Evolutionary conservation across 2,797 vertebrate species (phyloP).

Genomic region (Monodelphis domestica): DNA sequence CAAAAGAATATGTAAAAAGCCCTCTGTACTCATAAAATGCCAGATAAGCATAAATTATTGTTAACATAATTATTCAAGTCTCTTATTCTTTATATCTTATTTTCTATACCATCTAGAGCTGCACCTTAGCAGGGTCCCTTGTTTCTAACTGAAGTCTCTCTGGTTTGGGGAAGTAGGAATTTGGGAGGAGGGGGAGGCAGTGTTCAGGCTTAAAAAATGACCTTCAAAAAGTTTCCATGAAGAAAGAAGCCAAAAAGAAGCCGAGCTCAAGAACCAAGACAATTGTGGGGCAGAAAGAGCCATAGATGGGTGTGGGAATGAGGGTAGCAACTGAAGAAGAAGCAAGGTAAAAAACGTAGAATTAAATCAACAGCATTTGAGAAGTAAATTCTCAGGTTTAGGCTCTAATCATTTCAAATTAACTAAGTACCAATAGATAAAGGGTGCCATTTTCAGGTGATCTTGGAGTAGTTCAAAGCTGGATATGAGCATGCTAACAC

Average conservation of each 20-base stretch:
- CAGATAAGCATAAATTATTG: background rate
- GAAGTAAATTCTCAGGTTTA: background rate
- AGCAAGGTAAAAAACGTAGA: background rate
- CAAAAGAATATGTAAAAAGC: background rate
- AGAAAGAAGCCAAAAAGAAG: background rate
- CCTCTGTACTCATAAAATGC: background rate
- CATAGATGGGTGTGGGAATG: background rate
- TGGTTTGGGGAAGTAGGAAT: background rate
- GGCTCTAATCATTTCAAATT: background rate
- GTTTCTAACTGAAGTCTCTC: background rate
- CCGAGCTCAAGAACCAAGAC: background rate
- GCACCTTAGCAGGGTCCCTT: background rate
- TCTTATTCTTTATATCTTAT: background rate
- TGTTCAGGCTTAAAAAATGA: background rate
- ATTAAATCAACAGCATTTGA: background rate
- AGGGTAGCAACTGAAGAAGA: background rate
- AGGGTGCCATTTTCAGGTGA: background rate
- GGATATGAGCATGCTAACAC: background rate
- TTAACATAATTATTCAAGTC: background rate
- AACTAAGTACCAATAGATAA: background rate
- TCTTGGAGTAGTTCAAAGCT: background rate
- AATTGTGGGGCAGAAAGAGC: background rate
- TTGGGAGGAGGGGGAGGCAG: background rate
- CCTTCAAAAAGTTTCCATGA: background rate
- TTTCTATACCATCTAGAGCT: background rate